phyloP scores from a whole-genome alignment of 2,797 vertebrate genomes.

The Aldrovandia affinis region DNA sequence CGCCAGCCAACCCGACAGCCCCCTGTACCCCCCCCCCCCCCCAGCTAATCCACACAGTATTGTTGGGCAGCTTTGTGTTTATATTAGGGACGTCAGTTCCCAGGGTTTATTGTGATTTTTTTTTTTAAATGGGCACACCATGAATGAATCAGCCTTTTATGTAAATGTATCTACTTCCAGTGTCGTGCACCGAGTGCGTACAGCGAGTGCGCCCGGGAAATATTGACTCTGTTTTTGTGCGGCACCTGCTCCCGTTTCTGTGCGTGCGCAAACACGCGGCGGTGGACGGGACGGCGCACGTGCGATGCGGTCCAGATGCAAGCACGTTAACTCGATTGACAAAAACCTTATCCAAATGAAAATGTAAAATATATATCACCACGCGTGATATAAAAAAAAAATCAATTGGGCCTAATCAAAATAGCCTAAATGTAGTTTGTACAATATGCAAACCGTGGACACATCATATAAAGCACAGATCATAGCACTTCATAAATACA shows the following conservation, averaged over 20 bases:
- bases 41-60: not conserved
- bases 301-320: constrained; percentile 10
- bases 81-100: constrained; percentile 11
- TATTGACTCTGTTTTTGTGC: constrained; percentile 32
- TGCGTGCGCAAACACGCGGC: constrained; percentile 9
- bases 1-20: not conserved
- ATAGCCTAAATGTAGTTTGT: too few relatives aligned
- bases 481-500: constrained; percentile 36
- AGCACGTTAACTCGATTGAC: constrained; percentile 19
- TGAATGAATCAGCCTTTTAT: constrained; percentile 13
- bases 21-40: not conserved
- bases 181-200: not conserved
- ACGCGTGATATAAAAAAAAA: not conserved
- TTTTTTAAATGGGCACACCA: constrained; percentile 12
- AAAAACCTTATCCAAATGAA: too few relatives aligned
- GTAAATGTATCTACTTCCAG: constrained; percentile 1
- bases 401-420: not conserved
- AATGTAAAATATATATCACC: too few relatives aligned
- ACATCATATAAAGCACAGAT: too few relatives aligned
- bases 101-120: constrained; percentile 12
- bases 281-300: not conserved
- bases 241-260: constrained; percentile 47
- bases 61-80: constrained; percentile 10
- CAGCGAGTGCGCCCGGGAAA: not conserved
- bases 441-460: too few relatives aligned